These are phyloP conservation scores for Parazoanthus darwini DNA, from an alignment of 92 coral and sea anemone species.

Conservation along the genomic window DNA sequence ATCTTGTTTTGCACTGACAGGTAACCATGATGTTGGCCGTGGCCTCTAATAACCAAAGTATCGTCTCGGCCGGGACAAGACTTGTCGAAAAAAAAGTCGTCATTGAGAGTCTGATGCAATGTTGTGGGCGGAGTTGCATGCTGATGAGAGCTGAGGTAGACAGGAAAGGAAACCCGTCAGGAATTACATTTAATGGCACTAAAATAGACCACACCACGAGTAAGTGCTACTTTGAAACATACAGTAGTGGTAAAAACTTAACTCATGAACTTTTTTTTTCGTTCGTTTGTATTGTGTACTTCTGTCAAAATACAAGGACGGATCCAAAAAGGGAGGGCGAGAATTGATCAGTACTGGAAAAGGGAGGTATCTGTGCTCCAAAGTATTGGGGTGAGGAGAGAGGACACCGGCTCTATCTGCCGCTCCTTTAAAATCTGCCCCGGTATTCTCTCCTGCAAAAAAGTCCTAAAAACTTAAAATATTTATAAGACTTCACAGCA, in stretches of 20 bases:
- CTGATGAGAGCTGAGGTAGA: background rate
- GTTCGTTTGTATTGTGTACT: too few relatives aligned
- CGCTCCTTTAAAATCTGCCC: too few relatives aligned
- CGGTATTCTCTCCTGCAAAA: too few relatives aligned
- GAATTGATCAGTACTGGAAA: too few relatives aligned
- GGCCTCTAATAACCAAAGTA: background rate
- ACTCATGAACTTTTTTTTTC: background rate
- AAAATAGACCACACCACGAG: constrained; percentile 5
- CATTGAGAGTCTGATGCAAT: constrained; percentile 38
- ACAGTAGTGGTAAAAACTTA: background rate
- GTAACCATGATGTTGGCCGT: background rate
- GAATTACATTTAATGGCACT: constrained; percentile 31
- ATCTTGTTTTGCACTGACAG: background rate
- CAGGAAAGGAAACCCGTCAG: constrained; percentile 13
- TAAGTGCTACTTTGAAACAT: background rate
- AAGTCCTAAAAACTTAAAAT: too few relatives aligned
- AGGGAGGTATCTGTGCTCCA: too few relatives aligned
- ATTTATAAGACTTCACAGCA: too few relatives aligned
- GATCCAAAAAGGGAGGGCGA: too few relatives aligned
- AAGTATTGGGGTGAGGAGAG: too few relatives aligned
- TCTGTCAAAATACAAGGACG: too few relatives aligned
- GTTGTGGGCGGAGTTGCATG: constrained; percentile 21
- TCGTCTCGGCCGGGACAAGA: constrained; percentile 8
- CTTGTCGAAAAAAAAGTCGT: constrained; percentile 13
- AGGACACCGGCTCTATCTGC: too few relatives aligned